phyloP scores from a whole-genome alignment of 2,113 vertebrate genomes.

The Rhinoptilus africanus region DNA sequence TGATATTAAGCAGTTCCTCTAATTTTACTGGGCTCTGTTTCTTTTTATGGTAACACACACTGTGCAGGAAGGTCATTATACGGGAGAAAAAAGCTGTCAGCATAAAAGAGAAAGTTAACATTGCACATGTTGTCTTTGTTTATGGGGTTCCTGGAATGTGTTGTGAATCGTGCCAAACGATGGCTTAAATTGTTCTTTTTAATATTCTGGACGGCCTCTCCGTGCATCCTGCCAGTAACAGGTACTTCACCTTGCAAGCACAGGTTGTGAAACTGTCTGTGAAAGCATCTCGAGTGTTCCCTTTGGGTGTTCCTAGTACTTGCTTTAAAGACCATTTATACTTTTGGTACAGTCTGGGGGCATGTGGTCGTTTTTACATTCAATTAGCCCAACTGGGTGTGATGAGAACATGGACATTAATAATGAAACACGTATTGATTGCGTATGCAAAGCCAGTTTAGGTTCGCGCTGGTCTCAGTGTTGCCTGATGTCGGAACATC shows the following conservation, averaged over 20 bases:
- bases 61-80: conserved; percentile 80
- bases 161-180: conserved; percentile 66
- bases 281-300: background rate
- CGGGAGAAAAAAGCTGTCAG: conserved; percentile 68
- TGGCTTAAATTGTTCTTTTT: conserved; percentile 49
- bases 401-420: background rate
- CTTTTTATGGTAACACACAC: conserved; percentile 77
- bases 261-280: conserved; percentile 11
- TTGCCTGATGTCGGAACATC: background rate
- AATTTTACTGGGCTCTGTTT: conserved; percentile 72
- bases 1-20: conserved; percentile 76
- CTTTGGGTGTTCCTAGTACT: background rate
- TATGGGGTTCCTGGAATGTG: conserved; percentile 74
- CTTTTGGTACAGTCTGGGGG: background rate
- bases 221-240: background rate
- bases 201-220: background rate
- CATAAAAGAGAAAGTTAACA: conserved; percentile 77
- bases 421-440: background rate
- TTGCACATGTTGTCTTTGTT: conserved; percentile 74
- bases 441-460: background rate
- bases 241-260: conserved; percentile 43
- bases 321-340: background rate
- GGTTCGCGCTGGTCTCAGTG: background rate
- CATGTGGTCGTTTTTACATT: background rate
- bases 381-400: background rate